Base-by-base conservation (phyloP, 2,888 invertebrate species). In the Hirtodrosophila confusa region DNA sequence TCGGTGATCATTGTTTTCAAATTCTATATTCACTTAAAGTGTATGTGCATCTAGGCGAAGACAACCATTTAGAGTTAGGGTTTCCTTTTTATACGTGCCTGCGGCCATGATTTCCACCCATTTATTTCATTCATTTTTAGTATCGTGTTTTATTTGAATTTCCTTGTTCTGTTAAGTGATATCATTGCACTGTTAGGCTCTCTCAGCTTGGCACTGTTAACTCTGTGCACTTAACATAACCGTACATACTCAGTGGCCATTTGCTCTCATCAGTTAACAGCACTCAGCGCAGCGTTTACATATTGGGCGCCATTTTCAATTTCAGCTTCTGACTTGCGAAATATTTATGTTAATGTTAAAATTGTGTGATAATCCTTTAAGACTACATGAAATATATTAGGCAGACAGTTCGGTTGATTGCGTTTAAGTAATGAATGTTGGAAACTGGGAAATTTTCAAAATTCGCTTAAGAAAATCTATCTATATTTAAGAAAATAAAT, bases 151-250 rank as follows among this genome's bases (percentile, higher is more conserved):
- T 37, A 51, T 53, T 74, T 31, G 41, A 60, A 60, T 43, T 44
- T n/a, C 40, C 10, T 8, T 12, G 3, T 6, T n/a, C 33, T 56
- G 58, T 58, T 35, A 58, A 51, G n/a, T 23, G 40, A 35, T 10
- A 11, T 7, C 4, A 47, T 47, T 10, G 17, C n/a, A 3, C 37
- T 54, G 49, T 43, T 57, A 69, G 9, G 8, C 27, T 17, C 24
- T 39, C 31, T 35, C 11, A 3, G 31, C n/a, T 35, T 35, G 24
- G n/a, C 71, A 44, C 57, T 72, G 75, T 53, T 70, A 70, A 49
- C 12, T 10, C 1, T 4, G 3, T 27, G 35, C 10, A 10, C 35
- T 48, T 56, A 75, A 54, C 56, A 54, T 33, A 12, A 0, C 27
- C 3, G 27, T 6, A 27, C 27, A 27, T 27, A 27, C 27, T 5